Evolutionary conservation across 2,888 invertebrate genomes (phyloP).

Genomic region (Nephrocerus scutellatus): DNA sequence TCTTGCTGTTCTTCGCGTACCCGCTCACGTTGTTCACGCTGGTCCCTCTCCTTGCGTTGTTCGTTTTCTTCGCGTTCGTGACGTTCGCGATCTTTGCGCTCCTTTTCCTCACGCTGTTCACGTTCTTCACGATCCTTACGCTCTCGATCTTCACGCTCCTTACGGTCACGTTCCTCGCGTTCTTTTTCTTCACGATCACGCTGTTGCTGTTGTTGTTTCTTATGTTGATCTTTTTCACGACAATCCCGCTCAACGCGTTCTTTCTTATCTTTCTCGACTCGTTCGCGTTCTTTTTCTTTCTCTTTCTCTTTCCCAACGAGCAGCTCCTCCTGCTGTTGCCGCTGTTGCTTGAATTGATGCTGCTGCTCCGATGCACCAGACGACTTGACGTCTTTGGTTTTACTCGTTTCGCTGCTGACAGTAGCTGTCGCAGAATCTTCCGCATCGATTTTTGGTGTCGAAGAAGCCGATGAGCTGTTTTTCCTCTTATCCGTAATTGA

Average conservation of each 20-base stretch:
- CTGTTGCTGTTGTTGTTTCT: slow-evolving; percentile 38
- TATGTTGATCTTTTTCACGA: slow-evolving; percentile 29
- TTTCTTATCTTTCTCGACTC: slow-evolving; percentile 18
- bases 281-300: slow-evolving; percentile 40
- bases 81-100: slow-evolving; percentile 30
- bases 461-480: too few species aligned
- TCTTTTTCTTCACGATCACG: slow-evolving; percentile 33
- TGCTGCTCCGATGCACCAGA: slow-evolving; percentile 19
- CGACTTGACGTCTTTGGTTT: too few species aligned
- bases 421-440: too few species aligned
- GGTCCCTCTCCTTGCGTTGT: slow-evolving; percentile 37
- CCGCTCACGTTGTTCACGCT: slow-evolving; percentile 30
- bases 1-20: slow-evolving; percentile 34
- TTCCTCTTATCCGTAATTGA: too few species aligned
- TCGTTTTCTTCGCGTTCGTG: slow-evolving; percentile 35
- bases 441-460: too few species aligned
- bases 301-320: slow-evolving; percentile 27
- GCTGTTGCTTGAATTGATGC: slow-evolving; percentile 22
- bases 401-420: too few species aligned
- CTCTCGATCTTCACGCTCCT: slow-evolving; percentile 27
- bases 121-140: slow-evolving; percentile 26
- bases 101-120: slow-evolving; percentile 26
- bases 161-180: slow-evolving; percentile 30
- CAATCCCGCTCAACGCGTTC: slow-evolving; percentile 19
- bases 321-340: slow-evolving; percentile 25